These are phyloP conservation scores for Seladonia tumulorum DNA, from an alignment of 2,888 invertebrate genomes.

Conservation along the genomic window DNA sequence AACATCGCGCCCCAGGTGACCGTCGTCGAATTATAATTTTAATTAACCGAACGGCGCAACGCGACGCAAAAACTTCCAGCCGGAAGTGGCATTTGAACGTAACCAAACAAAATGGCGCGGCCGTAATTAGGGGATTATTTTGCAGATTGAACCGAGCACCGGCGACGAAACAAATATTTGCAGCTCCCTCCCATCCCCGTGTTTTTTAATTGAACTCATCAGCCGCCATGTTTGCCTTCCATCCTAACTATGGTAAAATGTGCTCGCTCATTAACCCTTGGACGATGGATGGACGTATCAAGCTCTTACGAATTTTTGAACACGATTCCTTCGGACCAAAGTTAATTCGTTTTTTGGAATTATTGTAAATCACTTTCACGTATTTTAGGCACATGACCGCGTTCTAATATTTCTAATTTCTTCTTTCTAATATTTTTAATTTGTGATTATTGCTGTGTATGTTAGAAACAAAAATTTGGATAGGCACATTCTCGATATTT, in stretches of 20 bases:
- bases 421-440: too few relatives aligned
- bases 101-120: constrained; percentile 18
- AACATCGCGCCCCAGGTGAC: not conserved
- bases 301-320: not conserved
- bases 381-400: too few relatives aligned
- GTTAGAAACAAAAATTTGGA: too few relatives aligned
- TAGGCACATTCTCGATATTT: too few relatives aligned
- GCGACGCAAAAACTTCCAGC: not conserved
- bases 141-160: not conserved
- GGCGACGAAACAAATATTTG: constrained; percentile 9
- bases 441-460: too few relatives aligned
- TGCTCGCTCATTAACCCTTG: not conserved
- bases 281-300: not conserved
- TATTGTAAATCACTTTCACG: too few relatives aligned
- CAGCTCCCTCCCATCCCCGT: not conserved
- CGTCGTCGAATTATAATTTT: not conserved
- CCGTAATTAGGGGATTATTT: constrained; percentile 8
- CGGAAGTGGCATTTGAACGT: not conserved
- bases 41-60: not conserved
- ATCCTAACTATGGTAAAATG: not conserved
- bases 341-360: too few relatives aligned
- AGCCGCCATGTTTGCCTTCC: not conserved
- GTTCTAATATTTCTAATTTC: too few relatives aligned
- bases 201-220: not conserved
- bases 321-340: too few relatives aligned